Percentiles rank a stretch among this genome's conserved stretches.
Evolutionary conservation across 2,797 vertebrate species (phyloP).

Genomic region (Tympanoctomys barrerae): DNA sequence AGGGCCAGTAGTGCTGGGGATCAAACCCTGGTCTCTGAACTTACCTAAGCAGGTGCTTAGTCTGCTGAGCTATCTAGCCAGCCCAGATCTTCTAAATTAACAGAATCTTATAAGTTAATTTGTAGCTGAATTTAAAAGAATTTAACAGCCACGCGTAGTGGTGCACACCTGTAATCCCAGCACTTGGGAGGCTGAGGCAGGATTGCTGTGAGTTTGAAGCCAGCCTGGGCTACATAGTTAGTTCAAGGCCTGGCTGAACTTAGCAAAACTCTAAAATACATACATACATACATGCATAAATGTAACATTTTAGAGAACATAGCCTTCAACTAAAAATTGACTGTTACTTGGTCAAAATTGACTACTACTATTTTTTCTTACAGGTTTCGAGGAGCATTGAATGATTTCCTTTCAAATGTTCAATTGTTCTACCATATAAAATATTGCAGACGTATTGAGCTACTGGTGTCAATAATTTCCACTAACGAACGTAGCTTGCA

Average conservation of each 20-base stretch:
- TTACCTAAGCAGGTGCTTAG: too few species aligned
- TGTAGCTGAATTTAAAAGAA: constrained; percentile 21
- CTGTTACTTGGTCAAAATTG: background rate
- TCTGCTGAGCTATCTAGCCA: too few species aligned
- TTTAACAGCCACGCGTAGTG: background rate
- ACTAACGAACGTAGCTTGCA: background rate
- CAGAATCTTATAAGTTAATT: background rate
- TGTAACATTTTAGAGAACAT: background rate
- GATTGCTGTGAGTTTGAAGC: too few species aligned
- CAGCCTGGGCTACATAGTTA: too few species aligned
- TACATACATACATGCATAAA: background rate
- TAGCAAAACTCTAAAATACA: too few species aligned
- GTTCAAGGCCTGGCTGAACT: too few species aligned
- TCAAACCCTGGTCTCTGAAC: too few species aligned
- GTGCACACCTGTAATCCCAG: too few species aligned
- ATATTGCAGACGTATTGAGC: background rate
- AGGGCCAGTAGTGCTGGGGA: too few species aligned
- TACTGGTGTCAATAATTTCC: background rate
- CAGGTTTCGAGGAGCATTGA: background rate
- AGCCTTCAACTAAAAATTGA: background rate
- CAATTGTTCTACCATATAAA: constrained; percentile 1
- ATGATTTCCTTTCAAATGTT: background rate
- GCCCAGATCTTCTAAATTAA: background rate
- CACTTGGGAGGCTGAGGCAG: too few species aligned
- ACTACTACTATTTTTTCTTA: background rate